These are phyloP conservation scores for Prunella fulvescens DNA, from an alignment of 2,113 vertebrate genomes.

Conservation along the genomic window DNA sequence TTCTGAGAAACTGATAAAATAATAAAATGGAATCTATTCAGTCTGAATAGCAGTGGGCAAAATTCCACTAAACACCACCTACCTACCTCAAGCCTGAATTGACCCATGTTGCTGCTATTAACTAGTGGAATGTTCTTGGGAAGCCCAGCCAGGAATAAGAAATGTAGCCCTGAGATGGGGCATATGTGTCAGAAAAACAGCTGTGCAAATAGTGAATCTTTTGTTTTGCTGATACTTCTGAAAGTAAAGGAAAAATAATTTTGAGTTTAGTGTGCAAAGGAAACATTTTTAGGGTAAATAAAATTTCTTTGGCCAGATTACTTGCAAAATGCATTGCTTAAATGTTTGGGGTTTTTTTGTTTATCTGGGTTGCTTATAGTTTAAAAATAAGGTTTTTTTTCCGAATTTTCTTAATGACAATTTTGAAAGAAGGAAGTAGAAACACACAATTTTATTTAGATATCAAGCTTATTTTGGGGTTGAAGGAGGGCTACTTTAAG, in stretches of 20 bases:
- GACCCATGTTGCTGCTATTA: constrained; percentile 21
- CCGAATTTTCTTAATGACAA: background rate
- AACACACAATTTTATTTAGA: background rate
- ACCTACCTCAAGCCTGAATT: background rate
- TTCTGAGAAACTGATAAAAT: background rate
- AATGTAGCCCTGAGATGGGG: background rate
- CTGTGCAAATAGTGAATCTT: constrained; percentile 44
- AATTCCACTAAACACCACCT: background rate
- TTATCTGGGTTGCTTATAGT: background rate
- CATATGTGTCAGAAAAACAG: constrained; percentile 29
- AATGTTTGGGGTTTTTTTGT: background rate
- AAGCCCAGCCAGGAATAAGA: constrained; percentile 44
- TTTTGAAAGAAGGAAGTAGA: background rate
- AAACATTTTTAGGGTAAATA: background rate
- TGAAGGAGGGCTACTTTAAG: background rate
- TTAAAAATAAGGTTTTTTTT: background rate
- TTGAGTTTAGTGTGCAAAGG: background rate
- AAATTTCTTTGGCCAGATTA: background rate
- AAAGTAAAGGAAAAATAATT: background rate
- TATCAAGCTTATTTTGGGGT: background rate
- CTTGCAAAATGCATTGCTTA: background rate
- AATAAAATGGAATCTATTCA: background rate
- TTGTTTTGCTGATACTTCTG: background rate
- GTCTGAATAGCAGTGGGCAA: background rate
- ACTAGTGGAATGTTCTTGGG: constrained; percentile 15